Conservation (phyloP, 30 jellyfish, hydroid and myxozoan species). For the Hydractinia echinata region DNA sequence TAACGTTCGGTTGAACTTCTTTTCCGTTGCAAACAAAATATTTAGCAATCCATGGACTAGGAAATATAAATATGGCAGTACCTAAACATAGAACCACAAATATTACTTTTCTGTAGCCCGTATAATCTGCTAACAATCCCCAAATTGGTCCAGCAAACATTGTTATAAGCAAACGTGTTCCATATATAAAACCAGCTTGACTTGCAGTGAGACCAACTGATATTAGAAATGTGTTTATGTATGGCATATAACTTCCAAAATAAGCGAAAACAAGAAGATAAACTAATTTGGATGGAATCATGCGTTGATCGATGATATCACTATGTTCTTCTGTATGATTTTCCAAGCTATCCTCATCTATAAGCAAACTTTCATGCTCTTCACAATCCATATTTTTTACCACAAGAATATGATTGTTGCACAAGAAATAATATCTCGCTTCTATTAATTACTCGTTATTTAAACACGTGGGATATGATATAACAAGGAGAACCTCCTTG, state of each 20-base stretch:
- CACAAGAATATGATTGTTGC: too few species aligned
- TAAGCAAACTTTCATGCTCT: too few species aligned
- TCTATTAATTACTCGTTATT: too few species aligned
- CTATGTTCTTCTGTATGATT: too few species aligned
- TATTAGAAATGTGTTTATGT: not conserved
- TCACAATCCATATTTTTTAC: too few species aligned
- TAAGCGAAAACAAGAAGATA: not conserved
- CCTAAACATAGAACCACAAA: not conserved
- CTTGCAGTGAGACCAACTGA: conserved; percentile 7
- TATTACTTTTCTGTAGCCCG: not conserved
- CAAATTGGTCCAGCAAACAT: not conserved
- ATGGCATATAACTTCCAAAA: conserved; percentile 3
- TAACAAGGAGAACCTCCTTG: too few species aligned
- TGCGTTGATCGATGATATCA: not conserved
- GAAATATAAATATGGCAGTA: not conserved
- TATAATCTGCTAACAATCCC: conserved; percentile 7
- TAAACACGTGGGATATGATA: too few species aligned
- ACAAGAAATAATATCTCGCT: too few species aligned
- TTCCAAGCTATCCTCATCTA: too few species aligned
- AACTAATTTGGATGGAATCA: not conserved
- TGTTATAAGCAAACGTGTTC: not conserved
- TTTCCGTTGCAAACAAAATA: not conserved
- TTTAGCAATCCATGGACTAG: conserved; percentile 4
- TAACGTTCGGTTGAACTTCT: not conserved
- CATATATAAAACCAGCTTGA: conserved; percentile 2